Conservation (phyloP, 2,888 invertebrate genomes). For the Stenotaenia linearis region DNA sequence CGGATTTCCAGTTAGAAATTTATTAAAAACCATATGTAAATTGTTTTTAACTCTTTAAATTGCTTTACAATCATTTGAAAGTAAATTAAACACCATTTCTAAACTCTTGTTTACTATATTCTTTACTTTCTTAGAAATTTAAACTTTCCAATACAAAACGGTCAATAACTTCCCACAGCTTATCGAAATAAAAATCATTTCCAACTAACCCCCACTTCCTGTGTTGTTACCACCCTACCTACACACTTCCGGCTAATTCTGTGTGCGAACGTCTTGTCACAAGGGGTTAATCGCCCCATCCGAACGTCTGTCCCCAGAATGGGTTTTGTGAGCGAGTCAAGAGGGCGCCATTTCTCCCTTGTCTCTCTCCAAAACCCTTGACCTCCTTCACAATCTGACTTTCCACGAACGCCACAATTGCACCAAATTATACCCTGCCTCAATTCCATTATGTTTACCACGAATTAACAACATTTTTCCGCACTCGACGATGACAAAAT, state of each 20-base stretch:
- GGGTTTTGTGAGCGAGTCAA: background rate
- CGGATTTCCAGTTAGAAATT: no score
- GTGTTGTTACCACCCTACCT: background rate
- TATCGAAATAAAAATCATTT: background rate
- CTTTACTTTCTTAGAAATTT: no score
- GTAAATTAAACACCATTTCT: no score
- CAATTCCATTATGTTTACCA: background rate
- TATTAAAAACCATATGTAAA: no score
- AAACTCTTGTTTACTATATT: no score
- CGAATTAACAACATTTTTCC: background rate
- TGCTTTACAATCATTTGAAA: no score
- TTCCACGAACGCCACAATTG: background rate
- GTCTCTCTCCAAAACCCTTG: constrained; percentile 3
- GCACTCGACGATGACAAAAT: no score
- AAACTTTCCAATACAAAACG: no score
- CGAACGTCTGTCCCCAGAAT: background rate
- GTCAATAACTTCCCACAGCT: no score
- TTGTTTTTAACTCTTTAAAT: no score
- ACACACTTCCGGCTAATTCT: constrained; percentile 13
- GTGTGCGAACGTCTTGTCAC: background rate
- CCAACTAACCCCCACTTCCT: background rate
- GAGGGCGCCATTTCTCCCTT: constrained; percentile 26
- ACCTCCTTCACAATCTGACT: background rate
- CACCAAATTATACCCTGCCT: background rate
- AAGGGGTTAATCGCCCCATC: constrained; percentile 21